Evolutionary conservation across 1,140 invertebrate species (phyloP), one percentile per base, ranked within the genome.

Genomic region (Drosophila subpulchrella): DNA sequence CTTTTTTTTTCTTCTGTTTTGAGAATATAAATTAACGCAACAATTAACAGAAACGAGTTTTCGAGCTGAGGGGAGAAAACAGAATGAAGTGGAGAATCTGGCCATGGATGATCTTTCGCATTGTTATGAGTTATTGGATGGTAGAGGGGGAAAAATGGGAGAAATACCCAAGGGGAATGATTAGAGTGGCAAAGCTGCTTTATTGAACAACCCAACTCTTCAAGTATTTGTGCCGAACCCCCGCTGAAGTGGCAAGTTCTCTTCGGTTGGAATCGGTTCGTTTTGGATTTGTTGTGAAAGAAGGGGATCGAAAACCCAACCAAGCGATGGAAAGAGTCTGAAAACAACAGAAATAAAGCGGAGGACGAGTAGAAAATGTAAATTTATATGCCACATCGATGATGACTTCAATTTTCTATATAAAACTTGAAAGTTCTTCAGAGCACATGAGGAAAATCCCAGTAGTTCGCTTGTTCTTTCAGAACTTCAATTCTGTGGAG

Each of bases 21-120:
- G 50, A 65, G 59, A 73, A 78, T 81, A 74, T 58, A 85, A 85
- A 86, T 85, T 60, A 82, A 75, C 53, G 47, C 54, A 56, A 58
- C 78, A 82, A 78, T 84, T 86, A 77, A 84, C 60, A 55, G 38
- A 72, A 71, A 78, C 83, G 46, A 60, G 66, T 76, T 75, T 71
- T 58, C 6, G 41, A 38, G 42, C 12, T 3, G 8, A 4, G 44
- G 71, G 55, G 51, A 61, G 66, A 38, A 53, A 41, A 47, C 39
- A 27, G 68, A 57, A 71, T 57, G 67, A 57, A 73, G 71, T 55
- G 27, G 27, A 24, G 58, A 74, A 75, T 63, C 70, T 74, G 67
- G 41, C 59, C 39, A 27, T 39, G 55, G 50, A 70, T 73, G 70
- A 73, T 73, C 59, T 63, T 70, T 61, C 38, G 57, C 34, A 20